Evolutionary conservation across 2,113 vertebrate species (phyloP).

Genomic region (Anoura caudifer): DNA sequence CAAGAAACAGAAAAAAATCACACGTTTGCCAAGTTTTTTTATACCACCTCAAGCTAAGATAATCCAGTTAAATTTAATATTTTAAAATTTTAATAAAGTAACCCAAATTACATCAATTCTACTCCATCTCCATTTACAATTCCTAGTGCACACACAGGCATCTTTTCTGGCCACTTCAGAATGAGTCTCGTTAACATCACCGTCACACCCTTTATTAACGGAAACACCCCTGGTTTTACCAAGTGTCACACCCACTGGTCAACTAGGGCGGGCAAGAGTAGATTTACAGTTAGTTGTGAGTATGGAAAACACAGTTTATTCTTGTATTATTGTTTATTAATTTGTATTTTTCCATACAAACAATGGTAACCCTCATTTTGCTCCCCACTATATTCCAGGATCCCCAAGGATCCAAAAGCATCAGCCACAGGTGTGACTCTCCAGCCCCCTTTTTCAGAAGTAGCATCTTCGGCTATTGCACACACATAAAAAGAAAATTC

Average conservation of each 20-base stretch:
- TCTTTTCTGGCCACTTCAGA: not conserved
- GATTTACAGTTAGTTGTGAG: not conserved
- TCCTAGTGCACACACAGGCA: not conserved
- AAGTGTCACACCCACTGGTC: not conserved
- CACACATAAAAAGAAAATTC: not conserved
- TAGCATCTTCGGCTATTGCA: not conserved
- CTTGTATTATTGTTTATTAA: not conserved
- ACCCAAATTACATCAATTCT: not conserved
- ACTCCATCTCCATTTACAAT: not conserved
- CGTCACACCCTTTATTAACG: constrained; percentile 17
- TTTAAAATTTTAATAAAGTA: constrained; percentile 1
- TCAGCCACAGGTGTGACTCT: not conserved
- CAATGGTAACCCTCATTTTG: not conserved
- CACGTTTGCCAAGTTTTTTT: not conserved
- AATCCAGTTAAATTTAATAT: not conserved
- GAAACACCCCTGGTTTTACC: not conserved
- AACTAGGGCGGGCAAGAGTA: not conserved
- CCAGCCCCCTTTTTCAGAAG: not conserved
- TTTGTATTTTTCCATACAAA: not conserved
- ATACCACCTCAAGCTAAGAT: not conserved
- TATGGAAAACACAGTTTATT: not conserved
- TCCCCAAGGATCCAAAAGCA: not conserved
- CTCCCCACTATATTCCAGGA: not conserved
- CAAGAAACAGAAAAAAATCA: not conserved
- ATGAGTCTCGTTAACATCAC: not conserved